A percentile compares a stretch with the other conserved stretches of the same genome.
Conservation (phyloP, 2,797 vertebrate genomes). For the Steatocranus sp. region DNA sequence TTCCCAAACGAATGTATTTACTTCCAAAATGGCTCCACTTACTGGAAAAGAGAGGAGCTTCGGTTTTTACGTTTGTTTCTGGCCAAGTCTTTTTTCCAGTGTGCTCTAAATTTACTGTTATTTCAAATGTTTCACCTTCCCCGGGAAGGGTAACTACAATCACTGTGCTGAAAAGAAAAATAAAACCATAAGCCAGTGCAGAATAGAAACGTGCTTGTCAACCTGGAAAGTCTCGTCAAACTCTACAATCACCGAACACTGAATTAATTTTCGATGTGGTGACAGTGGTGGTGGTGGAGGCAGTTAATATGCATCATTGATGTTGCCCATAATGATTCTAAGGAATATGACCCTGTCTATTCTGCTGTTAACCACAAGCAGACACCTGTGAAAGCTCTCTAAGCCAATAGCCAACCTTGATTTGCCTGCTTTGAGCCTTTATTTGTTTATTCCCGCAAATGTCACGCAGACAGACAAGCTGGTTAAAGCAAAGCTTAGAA, state of each 20-base stretch:
- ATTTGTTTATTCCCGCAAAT: conserved; percentile 52
- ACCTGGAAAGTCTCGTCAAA: background rate
- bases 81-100: background rate
- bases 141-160: background rate
- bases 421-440: conserved; percentile 40
- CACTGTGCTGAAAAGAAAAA: background rate
- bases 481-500: conserved; percentile 21
- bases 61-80: background rate
- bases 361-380: conserved; percentile 9
- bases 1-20: conserved; percentile 10
- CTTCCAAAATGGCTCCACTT: background rate
- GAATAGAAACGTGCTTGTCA: background rate
- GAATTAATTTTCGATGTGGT: background rate
- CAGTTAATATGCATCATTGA: background rate
- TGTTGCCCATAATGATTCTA: background rate
- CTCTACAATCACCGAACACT: background rate
- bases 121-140: background rate
- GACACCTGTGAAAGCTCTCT: conserved; percentile 39
- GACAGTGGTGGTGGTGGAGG: background rate
- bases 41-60: background rate
- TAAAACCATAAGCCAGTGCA: background rate
- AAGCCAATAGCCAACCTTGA: background rate
- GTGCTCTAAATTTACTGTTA: background rate
- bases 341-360: background rate
- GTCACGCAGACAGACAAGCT: background rate